These are phyloP conservation scores for Alosa sapidissima DNA, from an alignment of 2,797 vertebrate species.

Conservation along the genomic window DNA sequence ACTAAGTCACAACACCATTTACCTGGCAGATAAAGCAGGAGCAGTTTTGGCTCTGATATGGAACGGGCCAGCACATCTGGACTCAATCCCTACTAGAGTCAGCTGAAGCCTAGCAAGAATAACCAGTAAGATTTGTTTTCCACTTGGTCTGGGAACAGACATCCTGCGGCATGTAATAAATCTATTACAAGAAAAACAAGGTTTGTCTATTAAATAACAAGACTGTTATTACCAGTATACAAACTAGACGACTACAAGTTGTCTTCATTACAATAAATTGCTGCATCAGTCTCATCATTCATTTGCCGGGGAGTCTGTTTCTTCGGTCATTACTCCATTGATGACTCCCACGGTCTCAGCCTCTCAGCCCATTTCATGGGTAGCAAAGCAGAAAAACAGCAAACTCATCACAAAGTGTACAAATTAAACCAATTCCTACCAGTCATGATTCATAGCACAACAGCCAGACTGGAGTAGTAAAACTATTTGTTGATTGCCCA, in stretches of 20 bases:
- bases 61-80: neutral
- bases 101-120: neutral
- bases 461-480: neutral
- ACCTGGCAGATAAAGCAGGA: neutral
- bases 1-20: neutral
- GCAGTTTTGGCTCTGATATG: neutral
- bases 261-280: neutral
- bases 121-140: neutral
- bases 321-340: neutral
- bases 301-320: neutral
- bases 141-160: neutral
- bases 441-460: neutral
- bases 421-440: neutral
- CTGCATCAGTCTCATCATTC: neutral
- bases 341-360: neutral
- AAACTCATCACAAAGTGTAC: neutral
- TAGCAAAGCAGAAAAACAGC: neutral
- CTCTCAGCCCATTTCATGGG: neutral
- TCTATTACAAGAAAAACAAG: neutral
- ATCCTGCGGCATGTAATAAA: neutral
- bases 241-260: neutral
- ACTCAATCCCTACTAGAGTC: neutral
- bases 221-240: neutral
- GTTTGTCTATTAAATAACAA: neutral
- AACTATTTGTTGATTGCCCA: neutral